phyloP scores from a whole-genome alignment of 2,888 invertebrate species.

The Sminthurinus aureus region DNA sequence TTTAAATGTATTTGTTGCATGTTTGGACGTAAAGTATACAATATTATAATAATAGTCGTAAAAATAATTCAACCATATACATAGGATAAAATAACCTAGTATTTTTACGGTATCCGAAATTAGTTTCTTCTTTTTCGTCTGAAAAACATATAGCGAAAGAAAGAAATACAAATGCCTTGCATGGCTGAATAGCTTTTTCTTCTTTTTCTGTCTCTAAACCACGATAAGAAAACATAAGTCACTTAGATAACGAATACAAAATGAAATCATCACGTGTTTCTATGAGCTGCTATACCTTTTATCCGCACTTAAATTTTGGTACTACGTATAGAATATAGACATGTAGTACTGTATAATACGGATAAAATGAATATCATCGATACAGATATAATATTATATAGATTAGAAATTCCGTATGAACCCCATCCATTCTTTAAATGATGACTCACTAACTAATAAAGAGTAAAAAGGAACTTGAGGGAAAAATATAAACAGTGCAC shows the following conservation, averaged over 20 bases:
- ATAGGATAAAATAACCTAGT: constrained; percentile 10
- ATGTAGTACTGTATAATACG: not conserved
- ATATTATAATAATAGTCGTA: constrained; percentile 17
- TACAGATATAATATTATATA: no score
- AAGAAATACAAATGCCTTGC: constrained; percentile 10
- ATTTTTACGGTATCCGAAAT: constrained; percentile 35
- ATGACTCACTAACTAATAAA: constrained; percentile 1
- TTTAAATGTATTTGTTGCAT: not conserved
- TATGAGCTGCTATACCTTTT: not conserved
- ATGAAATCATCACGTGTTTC: constrained; percentile 7
- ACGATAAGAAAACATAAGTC: constrained; percentile 22
- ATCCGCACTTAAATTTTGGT: no score
- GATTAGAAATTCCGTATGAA: not conserved
- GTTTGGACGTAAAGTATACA: not conserved
- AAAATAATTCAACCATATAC: constrained; percentile 28
- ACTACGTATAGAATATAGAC: no score
- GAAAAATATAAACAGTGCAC: not conserved
- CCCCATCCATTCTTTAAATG: not conserved
- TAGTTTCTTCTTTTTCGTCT: constrained; percentile 2
- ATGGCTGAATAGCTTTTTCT: constrained; percentile 11
- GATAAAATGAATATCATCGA: no score
- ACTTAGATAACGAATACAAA: not conserved
- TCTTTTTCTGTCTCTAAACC: no score
- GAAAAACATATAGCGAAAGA: constrained; percentile 21
- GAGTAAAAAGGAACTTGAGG: not conserved